A percentile compares a stretch with the other conserved stretches of the same genome.
These are phyloP conservation scores for Tamandua tetradactyla DNA, from an alignment of 2,797 vertebrate species.

Conservation along the genomic window DNA sequence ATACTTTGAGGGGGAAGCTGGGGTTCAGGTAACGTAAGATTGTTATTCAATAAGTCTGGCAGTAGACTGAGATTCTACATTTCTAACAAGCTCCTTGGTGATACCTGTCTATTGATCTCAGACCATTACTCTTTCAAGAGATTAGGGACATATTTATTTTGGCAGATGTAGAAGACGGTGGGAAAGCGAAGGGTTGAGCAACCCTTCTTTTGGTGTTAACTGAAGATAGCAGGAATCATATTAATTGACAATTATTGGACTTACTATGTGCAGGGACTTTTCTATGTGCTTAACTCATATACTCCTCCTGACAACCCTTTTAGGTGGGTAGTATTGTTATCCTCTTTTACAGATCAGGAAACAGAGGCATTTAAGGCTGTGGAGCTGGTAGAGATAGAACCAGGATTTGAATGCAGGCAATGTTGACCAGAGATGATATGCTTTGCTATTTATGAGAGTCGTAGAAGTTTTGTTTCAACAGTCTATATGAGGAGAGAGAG, in stretches of 20 bases:
- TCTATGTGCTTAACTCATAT: too few relatives aligned
- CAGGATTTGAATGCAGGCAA: not conserved
- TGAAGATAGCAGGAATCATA: not conserved
- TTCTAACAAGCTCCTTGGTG: not conserved
- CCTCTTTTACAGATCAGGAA: too few relatives aligned
- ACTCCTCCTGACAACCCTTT: too few relatives aligned
- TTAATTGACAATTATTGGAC: not conserved
- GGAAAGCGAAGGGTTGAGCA: too few relatives aligned
- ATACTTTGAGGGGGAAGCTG: not conserved
- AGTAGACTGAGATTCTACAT: not conserved
- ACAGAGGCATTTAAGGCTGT: not conserved
- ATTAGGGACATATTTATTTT: not conserved
- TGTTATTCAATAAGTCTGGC: not conserved
- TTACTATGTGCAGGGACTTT: not conserved
- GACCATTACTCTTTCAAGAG: not conserved
- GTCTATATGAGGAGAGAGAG: not conserved
- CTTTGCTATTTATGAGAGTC: not conserved
- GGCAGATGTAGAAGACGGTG: too few relatives aligned
- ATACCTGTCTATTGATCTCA: not conserved
- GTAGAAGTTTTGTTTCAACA: not conserved
- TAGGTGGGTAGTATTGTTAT: too few relatives aligned
- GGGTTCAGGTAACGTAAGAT: not conserved
- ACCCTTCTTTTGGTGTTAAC: not conserved
- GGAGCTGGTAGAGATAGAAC: not conserved
- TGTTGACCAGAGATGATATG: not conserved